These are phyloP conservation scores for Phortica okadai DNA, from an alignment of 2,888 invertebrate genomes.

Conservation along the genomic window DNA sequence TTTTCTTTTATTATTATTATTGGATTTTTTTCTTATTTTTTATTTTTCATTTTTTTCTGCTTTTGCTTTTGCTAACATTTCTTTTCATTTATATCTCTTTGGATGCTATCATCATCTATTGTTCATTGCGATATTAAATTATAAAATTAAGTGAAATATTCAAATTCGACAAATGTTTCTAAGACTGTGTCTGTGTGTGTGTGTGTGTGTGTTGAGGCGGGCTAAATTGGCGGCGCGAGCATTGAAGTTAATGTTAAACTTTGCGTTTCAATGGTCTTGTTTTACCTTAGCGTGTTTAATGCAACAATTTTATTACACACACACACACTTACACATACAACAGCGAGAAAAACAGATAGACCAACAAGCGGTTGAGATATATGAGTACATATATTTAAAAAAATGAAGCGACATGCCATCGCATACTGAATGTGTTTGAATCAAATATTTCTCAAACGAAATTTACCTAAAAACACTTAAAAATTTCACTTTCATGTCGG, in stretches of 20 bases:
- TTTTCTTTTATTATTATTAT: not conserved
- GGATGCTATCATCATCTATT: not conserved
- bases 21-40: not conserved
- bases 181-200: not conserved
- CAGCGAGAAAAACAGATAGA: not conserved
- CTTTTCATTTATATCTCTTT: not conserved
- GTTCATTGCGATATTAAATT: constrained; percentile 13
- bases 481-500: constrained; percentile 24
- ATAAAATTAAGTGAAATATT: constrained; percentile 25
- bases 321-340: not conserved
- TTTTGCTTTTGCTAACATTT: not conserved
- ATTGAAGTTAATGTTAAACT: not conserved
- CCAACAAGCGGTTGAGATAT: too few species aligned
- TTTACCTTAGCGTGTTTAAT: not conserved
- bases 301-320: constrained; percentile 10
- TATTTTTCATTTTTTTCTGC: not conserved
- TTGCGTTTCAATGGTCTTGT: not conserved
- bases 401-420: constrained; percentile 11
- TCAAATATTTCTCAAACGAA: not conserved
- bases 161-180: constrained; percentile 16
- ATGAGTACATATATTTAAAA: not conserved
- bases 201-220: too few species aligned
- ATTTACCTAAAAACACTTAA: not conserved
- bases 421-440: constrained; percentile 9
- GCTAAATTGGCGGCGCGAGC: constrained; percentile 2